These are phyloP conservation scores for Falco peregrinus DNA, from an alignment of 2,797 vertebrate genomes.

Conservation along the genomic window DNA sequence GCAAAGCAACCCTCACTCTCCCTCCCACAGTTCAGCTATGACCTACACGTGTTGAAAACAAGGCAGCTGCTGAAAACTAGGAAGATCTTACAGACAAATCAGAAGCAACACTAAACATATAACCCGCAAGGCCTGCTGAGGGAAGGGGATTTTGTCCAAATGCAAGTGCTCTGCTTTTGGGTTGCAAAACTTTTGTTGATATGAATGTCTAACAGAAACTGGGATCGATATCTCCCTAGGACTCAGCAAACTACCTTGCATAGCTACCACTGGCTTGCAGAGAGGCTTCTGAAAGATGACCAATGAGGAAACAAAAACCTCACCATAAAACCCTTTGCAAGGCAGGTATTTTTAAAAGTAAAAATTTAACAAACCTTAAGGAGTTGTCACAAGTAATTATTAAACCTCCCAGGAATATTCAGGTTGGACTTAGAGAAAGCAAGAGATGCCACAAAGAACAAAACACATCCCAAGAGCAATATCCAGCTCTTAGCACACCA, in stretches of 20 bases:
- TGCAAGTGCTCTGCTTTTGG: not conserved
- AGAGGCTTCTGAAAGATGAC: not conserved
- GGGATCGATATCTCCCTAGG: not conserved
- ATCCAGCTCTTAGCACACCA: not conserved
- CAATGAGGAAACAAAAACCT: not conserved
- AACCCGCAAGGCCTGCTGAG: not conserved
- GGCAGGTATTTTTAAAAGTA: not conserved
- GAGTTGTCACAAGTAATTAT: not conserved
- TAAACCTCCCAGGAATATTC: not conserved
- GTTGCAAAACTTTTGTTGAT: not conserved
- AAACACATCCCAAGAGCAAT: not conserved
- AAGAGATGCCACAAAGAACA: not conserved
- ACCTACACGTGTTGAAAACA: rapidly evolving
- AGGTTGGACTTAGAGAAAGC: not conserved
- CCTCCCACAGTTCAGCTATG: not conserved
- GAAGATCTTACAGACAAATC: not conserved
- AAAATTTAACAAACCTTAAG: not conserved
- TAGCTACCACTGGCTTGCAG: not conserved
- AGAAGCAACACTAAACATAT: not conserved
- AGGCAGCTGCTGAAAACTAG: not conserved
- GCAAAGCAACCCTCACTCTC: not conserved
- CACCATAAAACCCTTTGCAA: not conserved
- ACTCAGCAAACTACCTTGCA: not conserved
- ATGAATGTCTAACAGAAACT: not conserved
- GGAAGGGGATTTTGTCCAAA: not conserved